These are phyloP conservation scores for Pholis gunnellus DNA, from an alignment of 2,113 vertebrate species.

Conservation along the genomic window DNA sequence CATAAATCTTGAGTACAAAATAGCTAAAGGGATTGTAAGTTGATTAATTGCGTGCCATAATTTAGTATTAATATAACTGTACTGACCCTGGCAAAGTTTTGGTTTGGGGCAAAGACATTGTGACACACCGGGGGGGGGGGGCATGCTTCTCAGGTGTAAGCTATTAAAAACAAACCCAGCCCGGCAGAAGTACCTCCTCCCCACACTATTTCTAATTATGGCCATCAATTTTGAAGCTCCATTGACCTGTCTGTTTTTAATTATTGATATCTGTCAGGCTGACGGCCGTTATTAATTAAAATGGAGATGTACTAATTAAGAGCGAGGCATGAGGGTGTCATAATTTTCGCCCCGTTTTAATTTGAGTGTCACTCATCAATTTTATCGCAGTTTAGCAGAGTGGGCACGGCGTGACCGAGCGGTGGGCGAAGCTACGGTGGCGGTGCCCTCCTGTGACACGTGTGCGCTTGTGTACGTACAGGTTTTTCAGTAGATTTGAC, in stretches of 20 bases:
- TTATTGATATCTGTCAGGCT: slow-evolving; percentile 76
- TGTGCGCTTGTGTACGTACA: background rate
- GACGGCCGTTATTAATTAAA: slow-evolving; percentile 82
- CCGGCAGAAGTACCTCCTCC: slow-evolving; percentile 28
- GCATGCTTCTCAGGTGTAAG: slow-evolving; percentile 57
- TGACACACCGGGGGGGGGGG: slow-evolving; percentile 33
- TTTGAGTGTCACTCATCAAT: slow-evolving; percentile 74
- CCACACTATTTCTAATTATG: slow-evolving; percentile 73
- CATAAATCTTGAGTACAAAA: background rate
- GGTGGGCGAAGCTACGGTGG: slow-evolving; percentile 5
- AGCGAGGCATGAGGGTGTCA: slow-evolving; percentile 68
- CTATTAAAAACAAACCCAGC: slow-evolving; percentile 68
- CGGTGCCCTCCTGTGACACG: slow-evolving; percentile 25
- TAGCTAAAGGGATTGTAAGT: background rate
- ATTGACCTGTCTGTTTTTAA: slow-evolving; percentile 68
- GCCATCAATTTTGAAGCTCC: slow-evolving; percentile 70
- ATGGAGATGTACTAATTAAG: slow-evolving; percentile 80
- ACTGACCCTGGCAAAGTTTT: slow-evolving; percentile 42
- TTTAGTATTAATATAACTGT: slow-evolving; percentile 18
- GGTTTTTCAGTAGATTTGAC: slow-evolving; percentile 3
- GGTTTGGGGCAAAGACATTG: slow-evolving; percentile 63
- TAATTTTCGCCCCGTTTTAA: slow-evolving; percentile 75
- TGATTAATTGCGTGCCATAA: slow-evolving; percentile 13
- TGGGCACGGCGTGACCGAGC: slow-evolving; percentile 4
- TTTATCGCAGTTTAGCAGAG: slow-evolving; percentile 68